phyloP scores from a whole-genome alignment of 2,113 vertebrate species.

The Thunnus thynnus region DNA sequence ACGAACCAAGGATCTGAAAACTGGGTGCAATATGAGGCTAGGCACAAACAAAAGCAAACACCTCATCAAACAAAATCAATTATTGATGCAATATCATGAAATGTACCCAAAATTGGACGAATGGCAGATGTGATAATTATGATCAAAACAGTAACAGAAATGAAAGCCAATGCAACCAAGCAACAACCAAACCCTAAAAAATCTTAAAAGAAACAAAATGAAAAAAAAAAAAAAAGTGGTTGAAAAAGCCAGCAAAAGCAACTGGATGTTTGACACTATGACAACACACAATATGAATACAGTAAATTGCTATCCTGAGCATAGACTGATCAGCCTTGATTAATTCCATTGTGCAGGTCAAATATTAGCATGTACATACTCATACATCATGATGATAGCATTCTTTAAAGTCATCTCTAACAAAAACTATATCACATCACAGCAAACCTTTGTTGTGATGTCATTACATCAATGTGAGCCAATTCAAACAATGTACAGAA shows the following conservation, averaged over 20 bases:
- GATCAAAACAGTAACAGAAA: conserved; percentile 73
- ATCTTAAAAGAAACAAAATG: conserved; percentile 39
- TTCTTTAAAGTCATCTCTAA: background rate
- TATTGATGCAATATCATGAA: conserved; percentile 79
- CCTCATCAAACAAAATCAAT: conserved; percentile 71
- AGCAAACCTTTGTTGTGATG: conserved; percentile 50
- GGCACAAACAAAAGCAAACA: conserved; percentile 68
- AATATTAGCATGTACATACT: conserved; percentile 38
- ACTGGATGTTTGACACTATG: conserved; percentile 48
- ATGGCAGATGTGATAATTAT: conserved; percentile 70
- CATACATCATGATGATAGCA: conserved; percentile 3
- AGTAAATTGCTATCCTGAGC: conserved; percentile 32
- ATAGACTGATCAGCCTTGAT: conserved; percentile 31
- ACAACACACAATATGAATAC: conserved; percentile 19
- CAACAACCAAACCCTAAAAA: conserved; percentile 52
- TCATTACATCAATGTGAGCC: conserved; percentile 26
- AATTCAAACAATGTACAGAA: conserved; percentile 60
- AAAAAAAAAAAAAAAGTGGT: conserved; percentile 5
- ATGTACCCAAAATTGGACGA: conserved; percentile 74
- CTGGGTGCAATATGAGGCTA: conserved; percentile 52
- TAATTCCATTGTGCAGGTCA: conserved; percentile 52
- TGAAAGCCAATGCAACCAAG: conserved; percentile 63
- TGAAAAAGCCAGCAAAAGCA: conserved; percentile 26
- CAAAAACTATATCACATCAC: conserved; percentile 31
- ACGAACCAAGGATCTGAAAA: conserved; percentile 59